Percentiles rank a stretch among this genome's conserved stretches.
Evolutionary conservation across 64 coral and sea anemone genomes (phyloP).

Genomic region (Pocillopora verrucosa): DNA sequence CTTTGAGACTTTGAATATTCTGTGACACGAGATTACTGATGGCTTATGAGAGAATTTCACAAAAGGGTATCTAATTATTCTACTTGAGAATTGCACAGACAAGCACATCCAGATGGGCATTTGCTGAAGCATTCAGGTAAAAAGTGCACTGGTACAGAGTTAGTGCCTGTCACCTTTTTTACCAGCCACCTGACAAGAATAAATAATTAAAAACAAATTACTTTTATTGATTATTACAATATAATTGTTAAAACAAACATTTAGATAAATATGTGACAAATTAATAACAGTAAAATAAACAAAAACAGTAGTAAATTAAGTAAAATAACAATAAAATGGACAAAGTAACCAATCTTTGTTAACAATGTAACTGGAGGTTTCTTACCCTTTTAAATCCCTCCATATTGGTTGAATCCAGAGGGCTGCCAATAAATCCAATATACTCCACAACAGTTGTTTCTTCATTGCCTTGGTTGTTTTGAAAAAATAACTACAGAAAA

Average conservation of each 20-base stretch:
- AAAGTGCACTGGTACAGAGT: background rate
- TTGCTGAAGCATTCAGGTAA: background rate
- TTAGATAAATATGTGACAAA: too few relatives aligned
- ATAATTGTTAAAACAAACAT: too few relatives aligned
- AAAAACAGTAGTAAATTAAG: too few relatives aligned
- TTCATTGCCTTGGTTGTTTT: conserved; percentile 89
- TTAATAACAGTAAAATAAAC: too few relatives aligned
- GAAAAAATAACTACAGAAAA: conserved; percentile 79
- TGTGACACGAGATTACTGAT: too few relatives aligned
- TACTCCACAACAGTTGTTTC: conserved; percentile 87
- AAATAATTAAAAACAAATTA: background rate
- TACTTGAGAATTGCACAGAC: background rate
- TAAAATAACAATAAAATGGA: too few relatives aligned
- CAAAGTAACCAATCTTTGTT: too few relatives aligned
- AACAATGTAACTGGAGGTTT: background rate
- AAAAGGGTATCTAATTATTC: background rate
- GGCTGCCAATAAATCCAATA: conserved; percentile 86
- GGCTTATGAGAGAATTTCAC: background rate
- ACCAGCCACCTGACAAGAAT: conserved; percentile 50
- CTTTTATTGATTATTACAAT: too few relatives aligned
- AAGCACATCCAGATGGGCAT: background rate
- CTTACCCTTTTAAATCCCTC: conserved; percentile 96
- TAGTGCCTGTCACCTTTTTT: conserved; percentile 83
- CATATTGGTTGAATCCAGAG: conserved; percentile 93
- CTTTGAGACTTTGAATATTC: background rate